Evolutionary conservation across 2,113 vertebrate species (phyloP), one percentile per base, ranked within the genome.

Genomic region (Nibea albiflora): DNA sequence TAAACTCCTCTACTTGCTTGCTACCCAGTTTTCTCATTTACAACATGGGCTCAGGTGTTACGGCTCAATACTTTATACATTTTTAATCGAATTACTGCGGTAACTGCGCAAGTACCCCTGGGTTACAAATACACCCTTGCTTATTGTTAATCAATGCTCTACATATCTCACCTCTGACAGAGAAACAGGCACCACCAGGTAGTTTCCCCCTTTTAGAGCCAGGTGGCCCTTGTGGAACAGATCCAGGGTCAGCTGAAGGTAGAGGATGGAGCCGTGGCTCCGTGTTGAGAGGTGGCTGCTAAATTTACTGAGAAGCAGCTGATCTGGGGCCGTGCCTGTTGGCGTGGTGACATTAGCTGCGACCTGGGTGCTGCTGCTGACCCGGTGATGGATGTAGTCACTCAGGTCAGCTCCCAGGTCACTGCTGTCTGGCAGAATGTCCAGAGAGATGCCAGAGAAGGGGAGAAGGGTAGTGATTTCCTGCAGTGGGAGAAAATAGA

Each of bases 251-350:
- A 99, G 95, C 89, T 98, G 98, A 78, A 99, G 93, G 94, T 99
- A 99, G 60, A 99, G 96, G 22, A 97, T 96, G 76, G 98, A 99
- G 87, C 98, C 98, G 20, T 98, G 95, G 94, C 98, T 99, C 44
- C 96, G 96, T 73, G 95, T 95, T 42, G 96, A 96, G 90, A 99
- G 93, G 91, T 99, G 97, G 86, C 96, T 96, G 94, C 96, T 97
- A 90, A 99, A 96, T 92, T 98, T 99, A 87, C 96, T 95, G 44
- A 97, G 92, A 54, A 96, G 94, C 53, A 94, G 89, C 0, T 95
- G 96, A 50, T 99, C 98, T 0, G 97, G 92, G 39, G 89, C 95
- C 76, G 97, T 96, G 89, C 98, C 97, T 1, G 96, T 99, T 54
- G 97, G 94, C 19, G 97, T 96, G 77, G 97, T 97, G 78, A 99